Evolutionary conservation across 2,888 invertebrate genomes (phyloP).

Genomic region (Pandemis cinnamomeana): DNA sequence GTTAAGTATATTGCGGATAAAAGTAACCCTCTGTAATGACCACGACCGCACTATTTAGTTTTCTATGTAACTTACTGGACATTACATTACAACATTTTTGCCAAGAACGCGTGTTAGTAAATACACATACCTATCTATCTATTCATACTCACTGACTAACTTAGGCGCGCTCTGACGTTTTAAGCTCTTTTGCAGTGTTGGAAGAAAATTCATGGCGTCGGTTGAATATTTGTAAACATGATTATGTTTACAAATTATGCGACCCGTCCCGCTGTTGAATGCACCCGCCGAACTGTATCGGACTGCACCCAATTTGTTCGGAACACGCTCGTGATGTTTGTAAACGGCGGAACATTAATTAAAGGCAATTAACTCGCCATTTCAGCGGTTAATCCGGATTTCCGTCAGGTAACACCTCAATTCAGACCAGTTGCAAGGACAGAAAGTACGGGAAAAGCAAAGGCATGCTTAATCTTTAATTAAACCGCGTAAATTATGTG

Average conservation of each 20-base stretch:
- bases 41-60: too few species aligned
- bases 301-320: conserved; percentile 30
- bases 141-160: too few species aligned
- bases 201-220: too few species aligned
- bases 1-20: too few species aligned
- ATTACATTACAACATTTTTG: too few species aligned
- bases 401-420: conserved; percentile 36
- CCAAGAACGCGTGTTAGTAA: too few species aligned
- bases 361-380: conserved; percentile 38
- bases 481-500: conserved; percentile 23
- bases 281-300: conserved; percentile 1
- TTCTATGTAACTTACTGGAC: too few species aligned
- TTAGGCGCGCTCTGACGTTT: too few species aligned
- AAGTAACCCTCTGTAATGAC: too few species aligned
- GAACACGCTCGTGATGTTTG: conserved; percentile 15
- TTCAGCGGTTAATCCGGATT: conserved; percentile 37
- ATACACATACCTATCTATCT: too few species aligned
- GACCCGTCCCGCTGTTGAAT: neutral
- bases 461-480: conserved; percentile 18
- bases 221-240: neutral
- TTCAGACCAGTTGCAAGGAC: conserved; percentile 16
- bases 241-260: neutral
- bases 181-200: too few species aligned
- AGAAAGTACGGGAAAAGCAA: conserved; percentile 31
- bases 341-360: conserved; percentile 21